These are phyloP conservation scores for Drosophila multiciliata DNA, from an alignment of 2,888 invertebrate genomes.

Conservation along the genomic window DNA sequence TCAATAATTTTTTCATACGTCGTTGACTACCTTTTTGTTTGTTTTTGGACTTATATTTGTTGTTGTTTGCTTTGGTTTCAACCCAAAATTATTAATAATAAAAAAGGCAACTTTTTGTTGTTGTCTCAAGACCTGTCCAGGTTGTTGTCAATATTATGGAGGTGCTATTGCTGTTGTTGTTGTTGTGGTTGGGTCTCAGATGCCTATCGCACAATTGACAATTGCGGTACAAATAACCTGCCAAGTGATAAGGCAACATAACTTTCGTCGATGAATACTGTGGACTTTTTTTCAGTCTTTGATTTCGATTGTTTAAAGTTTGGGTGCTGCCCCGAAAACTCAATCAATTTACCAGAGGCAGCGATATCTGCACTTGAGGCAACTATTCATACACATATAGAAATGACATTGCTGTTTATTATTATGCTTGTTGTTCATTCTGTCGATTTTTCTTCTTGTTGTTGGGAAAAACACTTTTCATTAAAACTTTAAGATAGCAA, in stretches of 20 bases:
- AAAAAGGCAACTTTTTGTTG: conserved; percentile 34
- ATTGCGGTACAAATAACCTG: conserved; percentile 70
- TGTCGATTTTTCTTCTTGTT: conserved; percentile 29
- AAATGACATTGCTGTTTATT: conserved; percentile 19
- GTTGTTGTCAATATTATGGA: conserved; percentile 29
- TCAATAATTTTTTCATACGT: conserved; percentile 41
- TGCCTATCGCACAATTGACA: conserved; percentile 77
- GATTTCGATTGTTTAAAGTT: conserved; percentile 59
- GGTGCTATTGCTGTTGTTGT: conserved; percentile 20
- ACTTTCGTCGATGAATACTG: conserved; percentile 55
- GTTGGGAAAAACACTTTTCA: conserved; percentile 73
- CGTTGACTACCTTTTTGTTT: conserved; percentile 33
- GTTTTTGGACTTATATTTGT: conserved; percentile 6
- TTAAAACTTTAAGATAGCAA: conserved; percentile 75
- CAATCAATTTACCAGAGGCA: conserved; percentile 76
- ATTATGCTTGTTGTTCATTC: conserved; percentile 6
- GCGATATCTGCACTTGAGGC: conserved; percentile 56
- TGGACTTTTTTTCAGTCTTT: conserved; percentile 44
- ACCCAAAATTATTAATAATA: conserved; percentile 57
- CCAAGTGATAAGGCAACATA: conserved; percentile 70
- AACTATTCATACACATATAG: neutral
- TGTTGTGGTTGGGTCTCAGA: conserved; percentile 40
- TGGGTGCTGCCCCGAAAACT: conserved; percentile 56
- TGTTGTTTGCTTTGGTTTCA: conserved; percentile 47
- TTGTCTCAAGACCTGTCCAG: conserved; percentile 54